These are phyloP conservation scores for Enhydra lutris DNA, from an alignment of 2,113 vertebrate genomes.

Conservation along the genomic window DNA sequence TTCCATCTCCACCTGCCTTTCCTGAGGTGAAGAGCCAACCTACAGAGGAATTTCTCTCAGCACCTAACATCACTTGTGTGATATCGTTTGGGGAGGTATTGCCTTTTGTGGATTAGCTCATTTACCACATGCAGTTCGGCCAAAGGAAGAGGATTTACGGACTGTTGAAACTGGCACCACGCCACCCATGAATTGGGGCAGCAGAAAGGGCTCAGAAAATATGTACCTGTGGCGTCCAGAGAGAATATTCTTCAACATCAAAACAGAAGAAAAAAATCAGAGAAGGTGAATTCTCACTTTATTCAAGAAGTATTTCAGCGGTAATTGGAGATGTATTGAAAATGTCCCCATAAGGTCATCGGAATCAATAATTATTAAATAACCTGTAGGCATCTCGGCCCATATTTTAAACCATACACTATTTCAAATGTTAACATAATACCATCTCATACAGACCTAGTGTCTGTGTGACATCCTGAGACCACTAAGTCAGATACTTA, in stretches of 20 bases:
- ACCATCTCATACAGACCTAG: background rate
- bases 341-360: background rate
- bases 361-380: background rate
- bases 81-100: rapidly evolving
- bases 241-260: background rate
- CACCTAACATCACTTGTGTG: background rate
- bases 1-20: slow-evolving; percentile 13
- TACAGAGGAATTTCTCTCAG: background rate
- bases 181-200: background rate
- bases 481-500: no score
- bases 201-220: background rate
- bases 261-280: background rate
- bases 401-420: background rate
- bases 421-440: background rate
- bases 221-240: background rate
- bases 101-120: background rate
- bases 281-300: background rate
- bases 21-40: background rate
- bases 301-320: background rate
- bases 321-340: background rate
- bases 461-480: background rate
- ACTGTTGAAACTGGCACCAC: background rate
- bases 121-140: rapidly evolving
- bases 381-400: background rate
- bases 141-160: background rate